Conservation (phyloP, 2,113 vertebrate genomes). For the Poecilia latipinna region DNA sequence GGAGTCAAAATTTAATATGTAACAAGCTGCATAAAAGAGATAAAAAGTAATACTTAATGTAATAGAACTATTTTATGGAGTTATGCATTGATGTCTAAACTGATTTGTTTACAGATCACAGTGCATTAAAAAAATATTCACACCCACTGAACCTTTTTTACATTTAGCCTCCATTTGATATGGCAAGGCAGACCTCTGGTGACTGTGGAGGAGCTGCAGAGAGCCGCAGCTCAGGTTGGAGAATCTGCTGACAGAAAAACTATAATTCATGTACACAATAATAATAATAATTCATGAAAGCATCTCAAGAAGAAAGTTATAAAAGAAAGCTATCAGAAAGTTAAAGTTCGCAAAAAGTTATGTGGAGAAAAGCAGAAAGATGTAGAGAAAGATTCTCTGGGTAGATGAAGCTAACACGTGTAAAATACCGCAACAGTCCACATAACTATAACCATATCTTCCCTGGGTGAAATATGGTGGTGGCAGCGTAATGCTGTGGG, state of each 20-base stretch:
- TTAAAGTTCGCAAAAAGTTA: neutral
- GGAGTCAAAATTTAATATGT: neutral
- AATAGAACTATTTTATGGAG: too few species aligned
- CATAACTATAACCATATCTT: neutral
- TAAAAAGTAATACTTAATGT: neutral
- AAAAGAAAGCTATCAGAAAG: neutral
- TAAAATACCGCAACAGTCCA: neutral
- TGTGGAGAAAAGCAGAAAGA: neutral
- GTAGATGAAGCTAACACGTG: neutral
- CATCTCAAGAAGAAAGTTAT: neutral
- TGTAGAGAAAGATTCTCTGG: neutral
- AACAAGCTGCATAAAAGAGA: neutral
- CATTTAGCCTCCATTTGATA: neutral
- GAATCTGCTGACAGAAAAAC: neutral
- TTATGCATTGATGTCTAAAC: too few species aligned
- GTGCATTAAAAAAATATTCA: neutral
- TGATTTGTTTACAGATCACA: too few species aligned
- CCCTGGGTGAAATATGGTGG: neutral
- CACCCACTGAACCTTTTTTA: neutral
- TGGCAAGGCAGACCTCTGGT: neutral
- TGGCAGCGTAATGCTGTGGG: neutral
- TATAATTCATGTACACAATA: neutral
- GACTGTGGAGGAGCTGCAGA: too few species aligned
- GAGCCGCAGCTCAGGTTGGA: neutral
- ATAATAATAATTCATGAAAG: neutral